Conservation (phyloP, 2,797 vertebrate species). For the Muscicapa comitata region DNA sequence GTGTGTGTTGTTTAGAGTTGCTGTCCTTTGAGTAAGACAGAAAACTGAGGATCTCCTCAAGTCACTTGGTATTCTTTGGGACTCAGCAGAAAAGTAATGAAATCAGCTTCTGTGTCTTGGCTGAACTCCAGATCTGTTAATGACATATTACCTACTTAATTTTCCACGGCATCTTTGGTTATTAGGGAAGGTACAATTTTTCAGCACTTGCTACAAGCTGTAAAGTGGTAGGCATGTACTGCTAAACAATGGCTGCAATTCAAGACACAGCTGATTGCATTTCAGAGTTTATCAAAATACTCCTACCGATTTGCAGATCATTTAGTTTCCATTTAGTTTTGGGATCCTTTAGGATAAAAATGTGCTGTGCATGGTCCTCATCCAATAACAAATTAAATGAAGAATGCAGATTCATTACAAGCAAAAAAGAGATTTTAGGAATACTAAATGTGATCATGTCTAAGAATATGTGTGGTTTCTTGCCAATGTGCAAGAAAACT, state of each 20-base stretch:
- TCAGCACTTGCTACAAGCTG: neutral
- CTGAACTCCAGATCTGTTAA: neutral
- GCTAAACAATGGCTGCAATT: neutral
- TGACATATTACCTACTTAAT: neutral
- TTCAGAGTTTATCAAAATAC: constrained; percentile 4
- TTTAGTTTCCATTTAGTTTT: neutral
- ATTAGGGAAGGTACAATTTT: neutral
- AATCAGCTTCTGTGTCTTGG: neutral
- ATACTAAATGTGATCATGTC: neutral
- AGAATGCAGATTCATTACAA: neutral
- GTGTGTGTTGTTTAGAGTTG: neutral
- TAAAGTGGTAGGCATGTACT: neutral
- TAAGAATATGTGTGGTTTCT: neutral
- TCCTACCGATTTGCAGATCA: neutral
- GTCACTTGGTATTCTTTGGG: neutral
- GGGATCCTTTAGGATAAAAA: neutral
- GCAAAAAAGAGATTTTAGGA: neutral
- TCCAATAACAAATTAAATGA: neutral
- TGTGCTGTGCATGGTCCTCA: neutral
- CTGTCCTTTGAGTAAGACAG: neutral
- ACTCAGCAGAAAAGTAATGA: neutral
- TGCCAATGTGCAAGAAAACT: neutral
- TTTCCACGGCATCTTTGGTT: neutral
- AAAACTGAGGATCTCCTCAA: neutral
- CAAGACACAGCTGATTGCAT: neutral